phyloP scores from a whole-genome alignment of 2,797 vertebrate genomes.

The Sphenopsis melanotis region DNA sequence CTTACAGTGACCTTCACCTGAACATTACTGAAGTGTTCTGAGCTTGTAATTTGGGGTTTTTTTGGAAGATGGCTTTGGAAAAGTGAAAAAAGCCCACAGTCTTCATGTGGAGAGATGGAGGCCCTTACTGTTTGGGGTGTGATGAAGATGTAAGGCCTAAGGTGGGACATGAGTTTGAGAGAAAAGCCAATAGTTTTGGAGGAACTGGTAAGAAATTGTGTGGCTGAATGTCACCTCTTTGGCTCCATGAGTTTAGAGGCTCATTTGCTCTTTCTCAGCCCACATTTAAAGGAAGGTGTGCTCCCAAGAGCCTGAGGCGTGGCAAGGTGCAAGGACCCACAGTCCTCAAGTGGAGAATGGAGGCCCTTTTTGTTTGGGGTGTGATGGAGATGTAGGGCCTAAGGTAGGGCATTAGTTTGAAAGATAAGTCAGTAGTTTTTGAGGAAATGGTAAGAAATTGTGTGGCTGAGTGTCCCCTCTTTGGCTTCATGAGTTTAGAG shows the following conservation, averaged over 20 bases:
- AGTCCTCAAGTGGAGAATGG: too few species aligned
- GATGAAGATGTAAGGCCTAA: neutral
- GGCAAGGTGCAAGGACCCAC: neutral
- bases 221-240: neutral
- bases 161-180: rapidly evolving
- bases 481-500: too few species aligned
- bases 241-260: neutral
- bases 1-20: neutral
- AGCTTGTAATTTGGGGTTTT: neutral
- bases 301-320: neutral
- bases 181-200: neutral
- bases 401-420: too few species aligned
- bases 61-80: neutral
- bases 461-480: too few species aligned
- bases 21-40: neutral
- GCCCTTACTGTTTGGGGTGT: neutral
- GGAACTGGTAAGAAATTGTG: neutral
- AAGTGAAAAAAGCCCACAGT: neutral
- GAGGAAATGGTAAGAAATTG: too few species aligned
- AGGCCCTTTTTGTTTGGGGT: too few species aligned
- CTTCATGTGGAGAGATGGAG: neutral
- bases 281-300: neutral
- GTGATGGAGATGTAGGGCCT: too few species aligned
- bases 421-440: too few species aligned
- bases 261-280: neutral